Percentiles rank a stretch among this genome's conserved stretches.
These are phyloP conservation scores for Labeo catla DNA, from an alignment of 2,113 vertebrate species.

Conservation along the genomic window DNA sequence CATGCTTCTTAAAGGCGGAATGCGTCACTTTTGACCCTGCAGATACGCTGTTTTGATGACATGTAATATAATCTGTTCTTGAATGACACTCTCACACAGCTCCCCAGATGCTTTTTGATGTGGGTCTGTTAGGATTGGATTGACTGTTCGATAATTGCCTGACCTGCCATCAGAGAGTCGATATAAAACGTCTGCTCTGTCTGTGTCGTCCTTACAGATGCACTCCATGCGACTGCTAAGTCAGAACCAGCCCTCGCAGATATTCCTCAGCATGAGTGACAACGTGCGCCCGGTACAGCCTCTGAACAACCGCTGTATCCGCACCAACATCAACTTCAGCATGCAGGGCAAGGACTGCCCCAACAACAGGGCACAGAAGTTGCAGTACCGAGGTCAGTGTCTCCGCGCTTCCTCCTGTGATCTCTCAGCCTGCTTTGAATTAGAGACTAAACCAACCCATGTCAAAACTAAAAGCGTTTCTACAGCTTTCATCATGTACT, in stretches of 20 bases:
- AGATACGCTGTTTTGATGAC: constrained; percentile 8
- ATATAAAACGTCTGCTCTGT: background rate
- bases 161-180: constrained; percentile 1
- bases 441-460: background rate
- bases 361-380: constrained; percentile 97
- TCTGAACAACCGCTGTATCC: constrained; percentile 97
- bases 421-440: background rate
- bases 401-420: background rate
- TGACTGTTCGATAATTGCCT: constrained; percentile 23
- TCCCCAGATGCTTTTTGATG: background rate
- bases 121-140: background rate
- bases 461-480: background rate
- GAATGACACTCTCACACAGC: constrained; percentile 14
- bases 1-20: background rate
- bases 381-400: constrained; percentile 90
- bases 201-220: constrained; percentile 78
- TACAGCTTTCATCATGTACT: background rate
- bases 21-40: constrained; percentile 2
- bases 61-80: constrained; percentile 10
- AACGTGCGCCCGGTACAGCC: constrained; percentile 96
- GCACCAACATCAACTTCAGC: constrained; percentile 99
- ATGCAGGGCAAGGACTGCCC: constrained; percentile 98
- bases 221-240: constrained; percentile 97
- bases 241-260: constrained; percentile 99
- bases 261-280: constrained; percentile 99